phyloP scores from a whole-genome alignment of 2,888 invertebrate species.

The Blera fallax region DNA sequence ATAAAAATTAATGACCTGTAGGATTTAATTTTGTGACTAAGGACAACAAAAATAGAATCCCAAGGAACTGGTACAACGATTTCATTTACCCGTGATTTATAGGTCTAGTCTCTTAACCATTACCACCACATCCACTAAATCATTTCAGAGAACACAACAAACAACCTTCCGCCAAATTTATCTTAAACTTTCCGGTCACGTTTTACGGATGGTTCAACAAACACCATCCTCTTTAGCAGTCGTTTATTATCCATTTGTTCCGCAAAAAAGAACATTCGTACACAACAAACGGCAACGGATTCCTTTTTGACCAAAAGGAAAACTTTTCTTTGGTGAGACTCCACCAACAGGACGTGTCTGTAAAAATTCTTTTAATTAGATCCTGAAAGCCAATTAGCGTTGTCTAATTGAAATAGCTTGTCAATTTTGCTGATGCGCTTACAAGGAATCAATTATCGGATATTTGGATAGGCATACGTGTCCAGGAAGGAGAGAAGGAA shows the following conservation, averaged over 20 bases:
- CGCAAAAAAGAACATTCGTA: neutral
- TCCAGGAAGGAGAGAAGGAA: neutral
- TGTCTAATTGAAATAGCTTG: slow-evolving; percentile 47
- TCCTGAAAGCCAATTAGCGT: slow-evolving; percentile 24
- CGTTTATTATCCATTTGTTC: slow-evolving; percentile 1
- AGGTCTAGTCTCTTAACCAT: neutral
- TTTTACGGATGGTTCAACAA: neutral
- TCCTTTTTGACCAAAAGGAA: neutral
- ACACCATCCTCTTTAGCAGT: neutral
- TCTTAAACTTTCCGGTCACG: slow-evolving; percentile 4
- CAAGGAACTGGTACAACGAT: too few relatives aligned
- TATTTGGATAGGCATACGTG: slow-evolving; percentile 15
- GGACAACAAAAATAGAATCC: too few relatives aligned
- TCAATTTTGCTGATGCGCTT: slow-evolving; percentile 27
- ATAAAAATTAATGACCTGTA: too few relatives aligned
- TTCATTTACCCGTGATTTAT: neutral
- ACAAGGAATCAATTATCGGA: slow-evolving; percentile 40
- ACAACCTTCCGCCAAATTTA: neutral
- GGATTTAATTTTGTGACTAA: too few relatives aligned
- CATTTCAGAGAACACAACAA: neutral
- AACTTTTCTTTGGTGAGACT: neutral
- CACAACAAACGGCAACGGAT: neutral
- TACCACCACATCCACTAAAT: neutral
- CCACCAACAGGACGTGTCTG: neutral
- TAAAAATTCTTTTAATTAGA: slow-evolving; percentile 29